Conservation (phyloP, 2,888 invertebrate species). For the Stratiomys singularior region DNA sequence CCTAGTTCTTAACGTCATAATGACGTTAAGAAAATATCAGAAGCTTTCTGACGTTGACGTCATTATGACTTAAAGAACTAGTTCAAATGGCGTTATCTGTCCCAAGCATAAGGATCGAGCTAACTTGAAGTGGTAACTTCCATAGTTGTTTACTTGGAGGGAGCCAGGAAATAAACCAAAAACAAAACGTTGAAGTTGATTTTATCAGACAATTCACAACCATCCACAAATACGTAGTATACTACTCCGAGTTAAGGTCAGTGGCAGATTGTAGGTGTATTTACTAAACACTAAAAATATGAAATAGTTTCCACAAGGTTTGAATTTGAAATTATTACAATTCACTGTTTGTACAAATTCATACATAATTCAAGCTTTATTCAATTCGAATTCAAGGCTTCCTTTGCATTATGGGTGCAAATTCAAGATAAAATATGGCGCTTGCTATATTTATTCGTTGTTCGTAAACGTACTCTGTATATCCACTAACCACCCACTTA, state of each 20-base stretch:
- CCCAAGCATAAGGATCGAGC: no score
- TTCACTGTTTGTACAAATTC: neutral
- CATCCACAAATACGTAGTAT: no score
- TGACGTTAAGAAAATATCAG: no score
- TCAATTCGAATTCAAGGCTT: conserved; percentile 6
- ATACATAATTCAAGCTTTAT: neutral
- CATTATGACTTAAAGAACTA: no score
- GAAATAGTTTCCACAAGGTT: neutral
- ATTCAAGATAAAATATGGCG: neutral
- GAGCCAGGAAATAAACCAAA: no score
- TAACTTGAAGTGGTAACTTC: no score
- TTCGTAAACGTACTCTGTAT: neutral
- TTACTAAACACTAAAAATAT: neutral
- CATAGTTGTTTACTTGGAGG: no score
- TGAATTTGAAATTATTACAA: conserved; percentile 13
- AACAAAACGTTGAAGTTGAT: no score
- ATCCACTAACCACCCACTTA: neutral
- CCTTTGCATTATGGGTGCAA: neutral
- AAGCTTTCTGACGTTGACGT: no score
- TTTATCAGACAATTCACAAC: no score
- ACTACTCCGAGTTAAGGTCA: neutral
- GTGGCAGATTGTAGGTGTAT: neutral
- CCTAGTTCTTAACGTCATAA: no score
- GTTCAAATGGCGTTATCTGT: no score
- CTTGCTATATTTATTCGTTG: neutral